A percentile compares a stretch with the other conserved stretches of the same genome.
phyloP scores from a whole-genome alignment of 1,140 invertebrate genomes.

The Atopsyche davidsoni region DNA sequence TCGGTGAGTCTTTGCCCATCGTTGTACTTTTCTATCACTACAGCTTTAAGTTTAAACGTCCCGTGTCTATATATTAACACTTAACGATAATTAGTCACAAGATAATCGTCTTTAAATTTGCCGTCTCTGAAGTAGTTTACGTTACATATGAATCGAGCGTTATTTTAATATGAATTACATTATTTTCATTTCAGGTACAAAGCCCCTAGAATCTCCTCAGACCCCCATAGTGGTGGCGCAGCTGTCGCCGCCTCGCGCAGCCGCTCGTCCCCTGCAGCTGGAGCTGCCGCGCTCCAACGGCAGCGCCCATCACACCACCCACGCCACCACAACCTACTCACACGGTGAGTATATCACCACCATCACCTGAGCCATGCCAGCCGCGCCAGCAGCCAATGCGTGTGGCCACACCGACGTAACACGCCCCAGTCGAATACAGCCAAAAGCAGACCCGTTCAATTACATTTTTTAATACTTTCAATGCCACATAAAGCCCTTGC shows the following conservation, averaged over 20 bases:
- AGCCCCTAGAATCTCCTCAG: slow-evolving; percentile 76
- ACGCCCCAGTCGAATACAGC: background rate
- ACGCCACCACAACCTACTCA: slow-evolving; percentile 24
- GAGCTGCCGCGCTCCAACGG: slow-evolving; percentile 52
- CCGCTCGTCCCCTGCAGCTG: slow-evolving; percentile 44
- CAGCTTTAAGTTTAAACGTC: too few relatives aligned
- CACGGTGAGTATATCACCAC: slow-evolving; percentile 30
- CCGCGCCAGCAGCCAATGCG: too few relatives aligned
- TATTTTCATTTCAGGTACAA: slow-evolving; percentile 53
- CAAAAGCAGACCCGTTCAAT: background rate
- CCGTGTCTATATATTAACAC: too few relatives aligned
- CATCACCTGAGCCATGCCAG: slow-evolving; percentile 17
- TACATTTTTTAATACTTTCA: too few relatives aligned
- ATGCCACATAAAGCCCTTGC: too few relatives aligned
- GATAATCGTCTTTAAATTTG: too few relatives aligned
- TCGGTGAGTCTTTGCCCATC: slow-evolving; percentile 46
- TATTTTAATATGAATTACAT: background rate
- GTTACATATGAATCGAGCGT: too few relatives aligned
- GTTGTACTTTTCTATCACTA: too few relatives aligned
- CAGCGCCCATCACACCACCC: slow-evolving; percentile 33
- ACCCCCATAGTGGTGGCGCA: slow-evolving; percentile 62
- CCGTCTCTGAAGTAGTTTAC: too few relatives aligned
- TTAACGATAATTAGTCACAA: too few relatives aligned
- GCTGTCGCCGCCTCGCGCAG: slow-evolving; percentile 40
- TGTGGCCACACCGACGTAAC: background rate